These are phyloP conservation scores for Scytalopus superciliaris DNA, from an alignment of 2,113 vertebrate species.

Conservation along the genomic window DNA sequence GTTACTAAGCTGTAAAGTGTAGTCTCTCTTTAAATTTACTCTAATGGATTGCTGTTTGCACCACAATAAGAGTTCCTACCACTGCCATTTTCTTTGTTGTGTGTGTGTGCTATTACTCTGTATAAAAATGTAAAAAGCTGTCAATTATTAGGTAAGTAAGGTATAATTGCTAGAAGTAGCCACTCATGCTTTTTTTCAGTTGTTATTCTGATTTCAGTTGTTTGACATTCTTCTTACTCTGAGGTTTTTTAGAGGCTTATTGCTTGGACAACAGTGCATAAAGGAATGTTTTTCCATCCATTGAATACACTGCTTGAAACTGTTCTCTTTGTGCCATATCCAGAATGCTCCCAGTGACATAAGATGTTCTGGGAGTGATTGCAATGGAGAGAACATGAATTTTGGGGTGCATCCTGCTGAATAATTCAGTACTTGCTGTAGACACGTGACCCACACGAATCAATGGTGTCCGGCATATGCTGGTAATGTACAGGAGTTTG, in stretches of 20 bases:
- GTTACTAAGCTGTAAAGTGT: constrained; percentile 14
- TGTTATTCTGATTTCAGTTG: constrained; percentile 23
- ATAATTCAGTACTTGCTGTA: not conserved
- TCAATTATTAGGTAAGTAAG: constrained; percentile 40
- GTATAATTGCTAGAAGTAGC: constrained; percentile 35
- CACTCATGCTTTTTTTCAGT: constrained; percentile 4
- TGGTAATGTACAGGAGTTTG: not conserved
- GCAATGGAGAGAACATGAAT: not conserved
- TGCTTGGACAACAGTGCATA: not conserved
- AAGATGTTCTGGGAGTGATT: not conserved
- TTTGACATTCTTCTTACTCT: not conserved
- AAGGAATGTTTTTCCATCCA: not conserved
- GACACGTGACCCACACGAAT: not conserved
- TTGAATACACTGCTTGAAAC: not conserved
- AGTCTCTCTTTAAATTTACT: constrained; percentile 20
- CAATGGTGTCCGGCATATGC: not conserved
- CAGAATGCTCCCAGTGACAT: not conserved
- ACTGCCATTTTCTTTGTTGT: not conserved
- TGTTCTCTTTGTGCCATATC: not conserved
- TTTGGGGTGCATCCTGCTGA: not conserved
- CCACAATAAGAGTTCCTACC: not conserved
- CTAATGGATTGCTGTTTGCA: constrained; percentile 13
- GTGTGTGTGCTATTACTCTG: constrained; percentile 22
- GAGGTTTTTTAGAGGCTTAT: not conserved
- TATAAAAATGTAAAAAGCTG: not conserved